Evolutionary conservation across 1,140 invertebrate genomes (phyloP), one percentile per base, ranked within the genome.

Genomic region (Ceratitis capitata): DNA sequence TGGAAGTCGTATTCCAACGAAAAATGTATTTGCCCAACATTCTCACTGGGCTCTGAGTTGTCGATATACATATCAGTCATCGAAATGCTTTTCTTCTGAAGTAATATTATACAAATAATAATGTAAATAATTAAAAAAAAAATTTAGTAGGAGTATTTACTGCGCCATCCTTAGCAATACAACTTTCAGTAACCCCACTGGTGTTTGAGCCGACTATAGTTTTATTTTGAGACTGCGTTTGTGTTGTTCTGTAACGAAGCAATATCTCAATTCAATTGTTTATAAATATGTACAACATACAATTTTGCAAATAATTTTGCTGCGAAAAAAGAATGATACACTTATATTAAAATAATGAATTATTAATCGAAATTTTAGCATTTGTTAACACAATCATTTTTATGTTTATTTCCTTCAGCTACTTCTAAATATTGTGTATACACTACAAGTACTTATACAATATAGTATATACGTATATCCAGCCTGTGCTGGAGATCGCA

Each of bases 1-100:
- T 98, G 97, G 92, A 98, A 98, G 93, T 99, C 97, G 92, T 99
- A 99, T 92, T 98, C 97, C 88, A 99, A 93, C 64, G 96, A 97
- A 93, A 99, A 98, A 92, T 99, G 97, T 88, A 99, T 98, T 93
- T 98, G 97, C 29, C 97, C 97, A 86, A 98, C 97, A 92, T 97
- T 97, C 92, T 98, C 97, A 86, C 96, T 96, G 1, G 97, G 95
- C 92, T 98, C 97, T 32, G 96, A 95, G 92, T 97, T 97, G 93
- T 98, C 97, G 92, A 98, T 97, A 93, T 98, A 98, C 97, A 98
- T 98, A 91, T 98, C 97, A 91, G 97, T 96, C 93, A 98, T 93
- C n/a, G 97, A 97, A 88, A 98, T 95, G 87, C 97, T 97, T 89
- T 97, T 96, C 92, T 95, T 98, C 93, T 98, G 95, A 88, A 96